A percentile compares a stretch with the other conserved stretches of the same genome.
phyloP scores from a whole-genome alignment of 2,797 vertebrate genomes.

The Chaetodon trifasciatus region DNA sequence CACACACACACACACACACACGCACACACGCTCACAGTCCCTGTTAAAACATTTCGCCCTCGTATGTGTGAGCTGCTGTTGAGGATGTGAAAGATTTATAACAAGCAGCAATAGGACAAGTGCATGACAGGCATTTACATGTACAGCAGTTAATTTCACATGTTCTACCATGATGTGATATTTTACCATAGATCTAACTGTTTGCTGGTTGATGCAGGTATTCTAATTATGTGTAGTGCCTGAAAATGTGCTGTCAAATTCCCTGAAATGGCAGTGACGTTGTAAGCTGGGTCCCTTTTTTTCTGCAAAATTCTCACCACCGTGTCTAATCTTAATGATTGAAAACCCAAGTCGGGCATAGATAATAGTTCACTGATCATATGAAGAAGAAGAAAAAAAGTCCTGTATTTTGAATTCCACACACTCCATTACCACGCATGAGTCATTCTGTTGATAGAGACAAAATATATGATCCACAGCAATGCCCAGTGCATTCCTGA shows the following conservation, averaged over 20 bases:
- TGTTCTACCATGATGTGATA: neutral
- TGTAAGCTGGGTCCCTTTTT: slow-evolving; percentile 34
- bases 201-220: neutral
- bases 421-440: slow-evolving; percentile 77
- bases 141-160: neutral
- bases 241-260: neutral
- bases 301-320: neutral
- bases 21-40: slow-evolving; percentile 30
- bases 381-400: slow-evolving; percentile 30
- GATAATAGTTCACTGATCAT: slow-evolving; percentile 20
- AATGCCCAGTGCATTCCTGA: slow-evolving; percentile 67
- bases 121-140: slow-evolving; percentile 1
- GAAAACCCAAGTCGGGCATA: neutral
- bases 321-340: slow-evolving; percentile 10
- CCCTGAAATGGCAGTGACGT: slow-evolving; percentile 18
- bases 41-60: slow-evolving; percentile 29
- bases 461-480: slow-evolving; percentile 71
- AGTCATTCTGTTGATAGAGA: slow-evolving; percentile 80
- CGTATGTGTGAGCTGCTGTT: slow-evolving; percentile 21
- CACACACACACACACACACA: slow-evolving; percentile 36
- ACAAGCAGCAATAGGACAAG: slow-evolving; percentile 21
- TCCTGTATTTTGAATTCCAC: slow-evolving; percentile 65
- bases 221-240: neutral
- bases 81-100: slow-evolving; percentile 8
- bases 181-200: neutral